Conservation (phyloP, 2,888 invertebrate species). For the Dicycla oo region DNA sequence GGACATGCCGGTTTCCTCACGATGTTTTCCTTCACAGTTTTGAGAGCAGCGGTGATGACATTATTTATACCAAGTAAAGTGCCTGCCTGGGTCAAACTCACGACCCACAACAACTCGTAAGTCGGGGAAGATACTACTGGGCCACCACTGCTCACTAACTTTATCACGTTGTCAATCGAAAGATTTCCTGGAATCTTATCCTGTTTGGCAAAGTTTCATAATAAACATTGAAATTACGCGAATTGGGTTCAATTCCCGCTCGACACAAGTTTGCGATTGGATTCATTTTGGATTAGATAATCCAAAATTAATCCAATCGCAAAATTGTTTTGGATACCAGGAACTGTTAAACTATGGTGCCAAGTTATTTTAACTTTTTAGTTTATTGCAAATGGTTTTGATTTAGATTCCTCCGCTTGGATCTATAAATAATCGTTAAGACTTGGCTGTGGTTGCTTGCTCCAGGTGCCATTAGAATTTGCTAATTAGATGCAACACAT, state of each 20-base stretch:
- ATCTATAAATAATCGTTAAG: conserved; percentile 57
- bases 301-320: too few relatives aligned
- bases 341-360: conserved; percentile 58
- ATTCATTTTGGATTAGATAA: conserved; percentile 72
- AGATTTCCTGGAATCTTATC: conserved; percentile 35
- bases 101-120: too few relatives aligned
- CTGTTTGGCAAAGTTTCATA: conserved; percentile 59
- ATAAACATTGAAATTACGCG: conserved; percentile 64
- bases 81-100: too few relatives aligned
- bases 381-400: conserved; percentile 59
- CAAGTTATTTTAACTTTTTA: conserved; percentile 63
- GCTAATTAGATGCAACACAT: conserved; percentile 51
- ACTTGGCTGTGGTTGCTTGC: conserved; percentile 36
- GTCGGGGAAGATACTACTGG: too few relatives aligned
- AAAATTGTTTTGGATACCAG: conserved; percentile 65
- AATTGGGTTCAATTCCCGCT: conserved; percentile 68
- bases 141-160: not conserved
- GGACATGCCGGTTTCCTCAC: too few relatives aligned
- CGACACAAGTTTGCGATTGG: conserved; percentile 70
- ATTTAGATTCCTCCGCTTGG: conserved; percentile 37
- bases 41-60: too few relatives aligned
- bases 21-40: too few relatives aligned
- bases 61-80: too few relatives aligned
- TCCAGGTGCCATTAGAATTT: conserved; percentile 51
- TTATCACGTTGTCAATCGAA: conserved; percentile 19